Evolutionary conservation across 2,113 vertebrate species (phyloP).

Genomic region (Helogale parvula): DNA sequence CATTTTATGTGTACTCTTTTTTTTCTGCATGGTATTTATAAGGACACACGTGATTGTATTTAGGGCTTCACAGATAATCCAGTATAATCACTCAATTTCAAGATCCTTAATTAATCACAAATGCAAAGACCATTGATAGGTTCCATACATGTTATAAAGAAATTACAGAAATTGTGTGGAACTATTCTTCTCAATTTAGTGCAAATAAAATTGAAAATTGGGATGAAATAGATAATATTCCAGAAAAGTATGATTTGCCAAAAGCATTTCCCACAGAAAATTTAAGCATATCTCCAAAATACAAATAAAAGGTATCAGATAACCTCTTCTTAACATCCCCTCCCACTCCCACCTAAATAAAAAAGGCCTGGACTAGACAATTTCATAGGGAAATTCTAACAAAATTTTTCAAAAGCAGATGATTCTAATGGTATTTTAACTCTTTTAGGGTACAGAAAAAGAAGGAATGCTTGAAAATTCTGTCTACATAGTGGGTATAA

Average conservation of each 20-base stretch:
- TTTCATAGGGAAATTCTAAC: background rate
- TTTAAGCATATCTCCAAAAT: constrained; percentile 13
- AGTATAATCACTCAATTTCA: background rate
- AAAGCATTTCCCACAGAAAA: background rate
- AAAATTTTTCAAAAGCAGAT: background rate
- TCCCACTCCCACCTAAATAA: background rate
- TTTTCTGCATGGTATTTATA: background rate
- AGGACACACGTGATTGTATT: background rate
- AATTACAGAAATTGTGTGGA: background rate
- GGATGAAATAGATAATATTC: background rate
- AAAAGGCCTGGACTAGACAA: background rate
- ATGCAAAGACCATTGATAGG: background rate
- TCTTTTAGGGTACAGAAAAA: background rate
- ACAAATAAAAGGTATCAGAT: background rate
- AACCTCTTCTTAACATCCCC: background rate
- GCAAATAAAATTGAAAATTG: background rate
- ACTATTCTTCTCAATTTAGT: background rate
- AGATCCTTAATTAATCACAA: background rate
- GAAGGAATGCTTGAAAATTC: background rate
- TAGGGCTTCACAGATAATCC: background rate
- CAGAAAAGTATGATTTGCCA: background rate
- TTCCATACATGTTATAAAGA: background rate
- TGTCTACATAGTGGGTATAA: constrained; percentile 10
- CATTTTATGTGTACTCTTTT: background rate
- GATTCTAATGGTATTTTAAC: background rate